phyloP scores from a whole-genome alignment of 2,113 vertebrate species.

The Sinosuthora webbiana region DNA sequence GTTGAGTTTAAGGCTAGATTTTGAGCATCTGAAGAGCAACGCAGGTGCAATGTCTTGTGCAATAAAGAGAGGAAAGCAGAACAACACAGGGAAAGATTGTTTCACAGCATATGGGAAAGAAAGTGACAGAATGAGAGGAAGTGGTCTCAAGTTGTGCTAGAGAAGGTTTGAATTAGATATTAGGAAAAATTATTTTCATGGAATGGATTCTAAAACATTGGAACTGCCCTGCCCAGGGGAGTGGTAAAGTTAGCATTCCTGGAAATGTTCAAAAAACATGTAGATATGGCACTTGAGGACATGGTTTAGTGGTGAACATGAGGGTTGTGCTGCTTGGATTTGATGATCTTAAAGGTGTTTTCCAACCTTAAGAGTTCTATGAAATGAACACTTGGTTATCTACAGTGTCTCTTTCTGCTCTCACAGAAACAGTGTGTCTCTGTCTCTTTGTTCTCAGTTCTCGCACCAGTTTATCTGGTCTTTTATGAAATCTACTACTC shows the following conservation, averaged over 20 bases:
- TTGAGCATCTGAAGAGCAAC: not conserved
- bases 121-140: not conserved
- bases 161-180: not conserved
- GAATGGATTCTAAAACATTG: not conserved
- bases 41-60: not conserved
- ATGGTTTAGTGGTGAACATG: not conserved
- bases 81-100: not conserved
- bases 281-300: not conserved
- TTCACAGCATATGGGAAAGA: not conserved
- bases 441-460: not conserved
- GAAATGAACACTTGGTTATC: not conserved
- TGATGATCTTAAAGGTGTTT: not conserved
- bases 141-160: not conserved
- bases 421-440: not conserved
- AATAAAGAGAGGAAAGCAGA: not conserved
- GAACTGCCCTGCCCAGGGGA: not conserved
- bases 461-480: not conserved
- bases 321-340: not conserved
- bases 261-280: not conserved
- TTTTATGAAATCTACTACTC: not conserved
- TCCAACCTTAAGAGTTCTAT: not conserved
- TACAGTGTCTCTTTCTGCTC: not conserved
- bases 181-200: no score
- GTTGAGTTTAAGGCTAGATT: constrained; percentile 6
- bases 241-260: not conserved